These are phyloP conservation scores for Phycodurus eques DNA, from an alignment of 2,113 vertebrate genomes.

Conservation along the genomic window DNA sequence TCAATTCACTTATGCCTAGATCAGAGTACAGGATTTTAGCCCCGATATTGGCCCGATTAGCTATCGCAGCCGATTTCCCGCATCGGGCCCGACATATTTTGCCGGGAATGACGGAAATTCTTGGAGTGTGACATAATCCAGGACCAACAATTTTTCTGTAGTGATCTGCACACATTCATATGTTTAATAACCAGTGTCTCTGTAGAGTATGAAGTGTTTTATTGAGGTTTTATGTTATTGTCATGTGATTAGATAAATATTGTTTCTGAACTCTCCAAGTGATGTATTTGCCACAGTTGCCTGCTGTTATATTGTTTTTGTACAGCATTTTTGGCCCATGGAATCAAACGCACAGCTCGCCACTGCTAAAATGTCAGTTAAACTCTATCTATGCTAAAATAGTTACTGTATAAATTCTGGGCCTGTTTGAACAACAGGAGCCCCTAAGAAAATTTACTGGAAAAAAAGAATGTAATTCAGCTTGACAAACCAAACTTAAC, in stretches of 20 bases:
- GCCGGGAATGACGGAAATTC: no score
- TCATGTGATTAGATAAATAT: not conserved
- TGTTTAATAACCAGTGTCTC: no score
- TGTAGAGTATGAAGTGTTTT: no score
- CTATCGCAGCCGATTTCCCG: no score
- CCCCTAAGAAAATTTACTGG: not conserved
- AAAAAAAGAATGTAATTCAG: not conserved
- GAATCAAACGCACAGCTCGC: not conserved
- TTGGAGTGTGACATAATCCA: no score
- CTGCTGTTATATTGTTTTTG: not conserved
- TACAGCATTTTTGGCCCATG: not conserved
- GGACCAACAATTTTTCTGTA: no score
- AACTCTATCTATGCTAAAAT: not conserved
- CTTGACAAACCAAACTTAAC: slow-evolving; percentile 8
- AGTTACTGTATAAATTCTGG: no score
- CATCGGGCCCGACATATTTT: no score
- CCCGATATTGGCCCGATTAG: no score
- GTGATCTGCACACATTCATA: no score
- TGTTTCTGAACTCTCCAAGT: not conserved
- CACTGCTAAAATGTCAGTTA: not conserved
- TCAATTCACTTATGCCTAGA: no score
- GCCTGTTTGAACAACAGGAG: not conserved
- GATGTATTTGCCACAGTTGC: not conserved
- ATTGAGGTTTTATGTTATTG: not conserved
- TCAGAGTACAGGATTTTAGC: no score